A percentile compares a stretch with the other conserved stretches of the same genome.
These are phyloP conservation scores for Aquatica leii DNA, from an alignment of 2,888 invertebrate species.

Conservation along the genomic window DNA sequence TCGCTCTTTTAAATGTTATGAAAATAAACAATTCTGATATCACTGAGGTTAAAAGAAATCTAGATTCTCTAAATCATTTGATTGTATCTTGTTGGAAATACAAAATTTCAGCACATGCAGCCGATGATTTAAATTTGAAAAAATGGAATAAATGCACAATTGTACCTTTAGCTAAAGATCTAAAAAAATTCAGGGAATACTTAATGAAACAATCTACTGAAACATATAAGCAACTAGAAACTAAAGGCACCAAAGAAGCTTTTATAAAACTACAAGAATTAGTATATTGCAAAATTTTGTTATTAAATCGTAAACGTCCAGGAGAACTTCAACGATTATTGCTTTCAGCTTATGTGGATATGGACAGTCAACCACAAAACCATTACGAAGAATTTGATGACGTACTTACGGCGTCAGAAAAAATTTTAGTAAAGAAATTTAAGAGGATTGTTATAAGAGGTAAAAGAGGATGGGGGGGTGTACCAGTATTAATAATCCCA, in stretches of 20 bases:
- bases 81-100: constrained; percentile 34
- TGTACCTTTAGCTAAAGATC: constrained; percentile 30
- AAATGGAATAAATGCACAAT: constrained; percentile 37
- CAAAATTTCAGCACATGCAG: constrained; percentile 31
- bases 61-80: constrained; percentile 30
- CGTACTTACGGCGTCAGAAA: background rate
- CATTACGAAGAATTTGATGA: constrained; percentile 3
- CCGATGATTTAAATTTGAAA: constrained; percentile 25
- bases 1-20: no score
- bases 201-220: constrained; percentile 15
- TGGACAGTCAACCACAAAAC: no score
- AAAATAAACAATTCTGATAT: background rate
- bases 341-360: no score
- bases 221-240: constrained; percentile 1
- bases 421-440: background rate
- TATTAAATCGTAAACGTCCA: constrained; percentile 33
- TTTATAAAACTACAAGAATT: constrained; percentile 35
- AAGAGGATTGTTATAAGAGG: constrained; percentile 1
- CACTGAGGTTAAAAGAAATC: no score
- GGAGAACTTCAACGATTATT: constrained; percentile 31
- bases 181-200: constrained; percentile 32
- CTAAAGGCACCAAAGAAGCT: constrained; percentile 15
- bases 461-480: background rate
- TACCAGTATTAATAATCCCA: background rate
- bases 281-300: constrained; percentile 30